Evolutionary conservation across 2,888 invertebrate species (phyloP), one percentile per base, ranked within the genome.

Genomic region (Aricia artaxerxes): DNA sequence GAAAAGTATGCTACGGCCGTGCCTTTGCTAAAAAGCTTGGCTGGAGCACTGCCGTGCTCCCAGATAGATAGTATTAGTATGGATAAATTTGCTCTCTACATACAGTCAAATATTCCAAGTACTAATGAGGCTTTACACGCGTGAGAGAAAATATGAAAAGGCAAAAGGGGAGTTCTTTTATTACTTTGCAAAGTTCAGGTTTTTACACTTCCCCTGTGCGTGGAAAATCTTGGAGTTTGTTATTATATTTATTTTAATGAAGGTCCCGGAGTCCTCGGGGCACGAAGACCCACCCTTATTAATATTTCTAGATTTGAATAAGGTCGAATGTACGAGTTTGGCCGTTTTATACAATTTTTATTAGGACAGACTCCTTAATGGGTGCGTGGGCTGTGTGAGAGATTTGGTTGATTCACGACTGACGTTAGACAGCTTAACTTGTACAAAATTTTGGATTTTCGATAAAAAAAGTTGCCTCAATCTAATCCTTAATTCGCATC

Each of bases 231-330:
- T 57, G 53, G 35, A 76, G 53, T 76, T 76, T 75, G 75, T 75
- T 75, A 69, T 69, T 69, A 44, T 75, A 76, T 76, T 57, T 76
- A 53, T 76, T 76, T 76, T 76, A 53, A 76, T 76, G 57, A 53
- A 76, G 76, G 53, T 57, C 35, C 13, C 76, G 40, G 40, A n/a
- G 9, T 16, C 53, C 53, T 35, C 16, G 16, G 76, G 76, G 76
- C 35, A 57, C 35, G 53, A 53, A 13, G 49, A 4, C 49, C 49
- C 24, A 11, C 75, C 75, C 11, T 57, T 76, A 53, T 76, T 35
- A 76, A 76, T 76, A 57, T 76, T 76, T 76, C 53, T 57, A 53
- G 57, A 57, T 76, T 57, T 57, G 31, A 75, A 40, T 73, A 73
- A 73, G 40, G 73, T 73, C n/a, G 11, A 73, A 73, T 73, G 40